phyloP scores from a whole-genome alignment of 2,797 vertebrate species.

The Eulemur rubriventer region DNA sequence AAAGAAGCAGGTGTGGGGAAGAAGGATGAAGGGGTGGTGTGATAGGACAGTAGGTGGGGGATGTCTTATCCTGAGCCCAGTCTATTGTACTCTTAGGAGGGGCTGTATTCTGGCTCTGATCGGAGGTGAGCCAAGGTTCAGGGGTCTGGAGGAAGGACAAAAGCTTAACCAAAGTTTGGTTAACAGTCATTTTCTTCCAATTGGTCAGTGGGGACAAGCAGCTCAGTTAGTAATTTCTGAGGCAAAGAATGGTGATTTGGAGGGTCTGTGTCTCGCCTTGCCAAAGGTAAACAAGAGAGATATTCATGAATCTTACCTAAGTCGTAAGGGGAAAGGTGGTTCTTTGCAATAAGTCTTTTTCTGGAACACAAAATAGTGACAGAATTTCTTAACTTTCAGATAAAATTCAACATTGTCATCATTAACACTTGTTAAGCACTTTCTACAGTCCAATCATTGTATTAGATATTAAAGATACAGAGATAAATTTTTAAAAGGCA shows the following conservation, averaged over 20 bases:
- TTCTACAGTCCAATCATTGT: neutral
- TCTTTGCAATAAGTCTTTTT: neutral
- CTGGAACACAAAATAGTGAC: neutral
- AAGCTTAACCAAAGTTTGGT: neutral
- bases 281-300: neutral
- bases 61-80: neutral
- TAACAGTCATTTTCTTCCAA: neutral
- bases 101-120: neutral
- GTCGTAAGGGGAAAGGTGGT: neutral
- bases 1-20: neutral
- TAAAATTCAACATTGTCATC: neutral
- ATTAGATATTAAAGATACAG: neutral
- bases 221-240: neutral
- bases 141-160: neutral
- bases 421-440: neutral
- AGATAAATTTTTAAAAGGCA: neutral
- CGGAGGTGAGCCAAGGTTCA: neutral
- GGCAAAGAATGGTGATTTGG: neutral
- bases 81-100: neutral
- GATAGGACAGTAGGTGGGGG: neutral
- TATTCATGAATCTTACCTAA: neutral
- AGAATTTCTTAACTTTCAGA: slow-evolving; percentile 2
- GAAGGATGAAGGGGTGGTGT: neutral
- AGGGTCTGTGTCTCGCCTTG: neutral
- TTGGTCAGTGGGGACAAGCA: neutral